A percentile compares a stretch with the other conserved stretches of the same genome.
Evolutionary conservation across 2,797 vertebrate species (phyloP).

Genomic region (Enoplosus armatus): DNA sequence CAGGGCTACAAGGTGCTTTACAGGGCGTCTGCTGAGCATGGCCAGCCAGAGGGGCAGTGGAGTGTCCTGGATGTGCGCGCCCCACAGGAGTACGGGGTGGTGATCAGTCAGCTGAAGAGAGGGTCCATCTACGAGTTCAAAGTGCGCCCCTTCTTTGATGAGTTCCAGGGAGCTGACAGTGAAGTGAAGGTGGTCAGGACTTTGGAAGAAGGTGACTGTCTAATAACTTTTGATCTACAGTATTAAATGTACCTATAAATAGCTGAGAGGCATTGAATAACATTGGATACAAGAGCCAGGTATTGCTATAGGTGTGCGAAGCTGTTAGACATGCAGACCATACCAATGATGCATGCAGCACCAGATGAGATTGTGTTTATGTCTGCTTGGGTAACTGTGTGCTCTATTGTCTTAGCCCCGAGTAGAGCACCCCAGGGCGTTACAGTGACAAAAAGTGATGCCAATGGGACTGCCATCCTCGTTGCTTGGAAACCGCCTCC

Average conservation of each 20-base stretch:
- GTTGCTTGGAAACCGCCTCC: slow-evolving; percentile 96
- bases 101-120: slow-evolving; percentile 92
- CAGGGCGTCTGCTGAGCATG: slow-evolving; percentile 84
- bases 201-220: slow-evolving; percentile 94
- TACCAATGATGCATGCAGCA: not conserved
- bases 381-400: slow-evolving; percentile 41
- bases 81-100: slow-evolving; percentile 89
- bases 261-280: not conserved
- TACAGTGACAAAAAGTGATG: slow-evolving; percentile 92
- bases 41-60: slow-evolving; percentile 91
- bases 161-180: slow-evolving; percentile 98
- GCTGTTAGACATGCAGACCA: not conserved
- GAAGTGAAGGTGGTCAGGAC: slow-evolving; percentile 96
- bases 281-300: not conserved
- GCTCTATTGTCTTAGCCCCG: slow-evolving; percentile 85
- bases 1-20: slow-evolving; percentile 98
- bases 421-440: slow-evolving; percentile 93
- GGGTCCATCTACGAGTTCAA: slow-evolving; percentile 98
- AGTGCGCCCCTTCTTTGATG: slow-evolving; percentile 97
- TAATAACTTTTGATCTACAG: not conserved
- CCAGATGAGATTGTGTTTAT: slow-evolving; percentile 5
- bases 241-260: slow-evolving; percentile 6
- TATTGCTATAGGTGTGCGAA: not conserved
- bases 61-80: slow-evolving; percentile 91
- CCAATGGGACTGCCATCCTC: slow-evolving; percentile 93